These are phyloP conservation scores for Drosophila prostipennis DNA, from an alignment of 2,888 invertebrate genomes.

Conservation along the genomic window DNA sequence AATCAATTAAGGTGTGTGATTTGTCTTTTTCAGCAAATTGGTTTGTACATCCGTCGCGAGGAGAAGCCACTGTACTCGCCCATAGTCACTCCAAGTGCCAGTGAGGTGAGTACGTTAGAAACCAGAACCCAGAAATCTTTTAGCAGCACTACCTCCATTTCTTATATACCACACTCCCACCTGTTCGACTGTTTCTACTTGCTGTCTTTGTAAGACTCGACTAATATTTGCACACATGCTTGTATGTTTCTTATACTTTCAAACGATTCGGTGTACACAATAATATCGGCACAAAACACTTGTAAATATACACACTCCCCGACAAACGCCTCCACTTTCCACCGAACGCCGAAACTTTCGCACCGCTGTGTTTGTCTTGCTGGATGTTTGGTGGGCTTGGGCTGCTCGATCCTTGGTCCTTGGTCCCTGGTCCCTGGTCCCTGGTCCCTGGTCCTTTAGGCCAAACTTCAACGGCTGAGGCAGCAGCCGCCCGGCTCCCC, in stretches of 20 bases:
- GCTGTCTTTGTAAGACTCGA: constrained; percentile 60
- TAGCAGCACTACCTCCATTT: not conserved
- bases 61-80: constrained; percentile 79
- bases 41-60: constrained; percentile 79
- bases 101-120: constrained; percentile 81
- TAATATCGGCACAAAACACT: constrained; percentile 37
- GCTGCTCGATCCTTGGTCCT: not conserved
- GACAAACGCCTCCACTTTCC: constrained; percentile 40
- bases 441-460: constrained; percentile 43
- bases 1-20: not conserved
- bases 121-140: not conserved
- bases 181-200: not conserved
- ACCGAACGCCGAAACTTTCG: constrained; percentile 50
- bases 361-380: constrained; percentile 74
- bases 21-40: constrained; percentile 78
- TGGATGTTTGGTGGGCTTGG: constrained; percentile 53
- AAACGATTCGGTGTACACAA: constrained; percentile 69
- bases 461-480: constrained; percentile 62
- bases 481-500: constrained; percentile 42
- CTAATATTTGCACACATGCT: constrained; percentile 76
- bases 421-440: not conserved
- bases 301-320: constrained; percentile 41
- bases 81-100: constrained; percentile 69
- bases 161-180: not conserved
- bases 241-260: constrained; percentile 74